Evolutionary conservation across 2,797 vertebrate species (phyloP).

Genomic region (Cyprinella venusta): DNA sequence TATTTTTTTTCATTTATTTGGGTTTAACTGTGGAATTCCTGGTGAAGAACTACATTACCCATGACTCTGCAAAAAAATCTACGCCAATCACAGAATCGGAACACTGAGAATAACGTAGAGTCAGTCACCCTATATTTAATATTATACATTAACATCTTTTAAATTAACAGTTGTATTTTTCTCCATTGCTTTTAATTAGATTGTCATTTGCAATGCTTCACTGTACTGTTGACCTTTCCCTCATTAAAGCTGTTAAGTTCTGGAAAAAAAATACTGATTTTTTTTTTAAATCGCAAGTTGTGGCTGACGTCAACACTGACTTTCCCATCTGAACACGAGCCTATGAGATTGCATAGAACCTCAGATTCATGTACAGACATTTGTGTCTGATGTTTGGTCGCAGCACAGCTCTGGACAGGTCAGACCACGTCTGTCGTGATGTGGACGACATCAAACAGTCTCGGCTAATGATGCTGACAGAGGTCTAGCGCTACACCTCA

Average conservation of each 20-base stretch:
- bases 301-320: slow-evolving; percentile 1
- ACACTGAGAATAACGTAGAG: background rate
- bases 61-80: background rate
- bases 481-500: slow-evolving; percentile 62
- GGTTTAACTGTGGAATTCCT: no score
- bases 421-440: slow-evolving; percentile 4
- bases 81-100: background rate
- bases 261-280: background rate
- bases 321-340: background rate
- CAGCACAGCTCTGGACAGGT: background rate
- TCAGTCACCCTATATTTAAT: background rate
- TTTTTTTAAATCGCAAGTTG: background rate
- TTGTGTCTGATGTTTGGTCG: background rate
- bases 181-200: background rate
- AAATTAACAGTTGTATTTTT: background rate
- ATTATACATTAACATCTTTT: background rate
- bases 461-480: slow-evolving; percentile 53
- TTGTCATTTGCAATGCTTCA: background rate
- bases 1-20: no score
- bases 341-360: background rate
- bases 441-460: slow-evolving; percentile 38
- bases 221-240: background rate
- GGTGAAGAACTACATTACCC: no score
- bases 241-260: background rate
- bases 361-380: background rate